Percentiles rank a stretch among this genome's conserved stretches.
Conservation (phyloP, 2,797 vertebrate genomes). For the Choloepus didactylus region DNA sequence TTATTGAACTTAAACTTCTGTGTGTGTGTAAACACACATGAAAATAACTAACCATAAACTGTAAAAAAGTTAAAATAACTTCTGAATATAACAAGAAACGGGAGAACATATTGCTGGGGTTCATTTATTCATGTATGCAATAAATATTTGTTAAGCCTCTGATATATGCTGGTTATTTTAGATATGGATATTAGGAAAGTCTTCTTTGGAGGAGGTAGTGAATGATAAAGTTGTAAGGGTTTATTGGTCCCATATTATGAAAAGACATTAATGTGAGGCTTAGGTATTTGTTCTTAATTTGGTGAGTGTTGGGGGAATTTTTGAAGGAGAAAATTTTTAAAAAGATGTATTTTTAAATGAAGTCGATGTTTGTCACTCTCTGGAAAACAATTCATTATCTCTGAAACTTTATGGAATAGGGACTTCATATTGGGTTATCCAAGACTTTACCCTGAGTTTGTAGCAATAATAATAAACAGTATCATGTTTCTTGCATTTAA, state of each 20-base stretch:
- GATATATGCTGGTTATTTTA: background rate
- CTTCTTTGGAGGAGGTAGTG: background rate
- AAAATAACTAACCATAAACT: background rate
- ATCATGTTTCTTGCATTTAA: background rate
- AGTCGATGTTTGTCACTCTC: background rate
- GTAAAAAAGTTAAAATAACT: background rate
- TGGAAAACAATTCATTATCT: background rate
- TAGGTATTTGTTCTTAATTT: background rate
- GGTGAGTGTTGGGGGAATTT: background rate
- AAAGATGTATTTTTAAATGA: slow-evolving; percentile 27
- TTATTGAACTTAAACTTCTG: background rate
- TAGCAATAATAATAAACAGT: background rate
- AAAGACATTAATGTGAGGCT: slow-evolving; percentile 13
- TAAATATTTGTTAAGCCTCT: background rate
- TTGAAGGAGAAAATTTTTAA: background rate
- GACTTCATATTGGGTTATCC: background rate
- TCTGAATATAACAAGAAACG: slow-evolving; percentile 19
- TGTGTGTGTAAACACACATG: background rate
- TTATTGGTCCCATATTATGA: background rate
- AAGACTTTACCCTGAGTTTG: background rate
- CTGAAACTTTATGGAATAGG: background rate
- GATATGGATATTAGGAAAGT: background rate
- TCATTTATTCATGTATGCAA: background rate
- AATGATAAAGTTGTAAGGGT: background rate
- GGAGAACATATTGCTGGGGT: background rate